Evolutionary conservation across 2,888 invertebrate genomes (phyloP).

Genomic region (Lasioglossum vierecki): DNA sequence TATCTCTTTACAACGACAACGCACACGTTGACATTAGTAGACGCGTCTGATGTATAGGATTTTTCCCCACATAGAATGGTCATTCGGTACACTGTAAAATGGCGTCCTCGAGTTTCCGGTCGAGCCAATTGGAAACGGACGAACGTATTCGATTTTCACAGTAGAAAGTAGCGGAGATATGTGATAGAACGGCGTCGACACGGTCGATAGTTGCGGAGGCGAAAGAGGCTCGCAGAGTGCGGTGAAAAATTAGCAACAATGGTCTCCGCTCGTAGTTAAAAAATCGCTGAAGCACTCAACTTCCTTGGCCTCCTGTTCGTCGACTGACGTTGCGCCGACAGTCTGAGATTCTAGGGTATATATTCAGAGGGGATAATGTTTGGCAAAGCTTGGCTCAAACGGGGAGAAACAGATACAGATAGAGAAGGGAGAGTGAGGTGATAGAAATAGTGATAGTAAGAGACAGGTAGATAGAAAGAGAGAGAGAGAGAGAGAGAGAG

Average conservation of each 20-base stretch:
- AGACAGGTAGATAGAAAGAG: neutral
- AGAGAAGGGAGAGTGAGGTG: neutral
- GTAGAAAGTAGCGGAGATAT: neutral
- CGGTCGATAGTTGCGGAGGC: neutral
- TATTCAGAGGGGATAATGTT: conserved; percentile 30
- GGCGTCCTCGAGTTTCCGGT: neutral
- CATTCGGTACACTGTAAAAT: neutral
- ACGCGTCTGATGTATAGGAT: too few species aligned
- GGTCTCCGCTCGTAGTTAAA: neutral
- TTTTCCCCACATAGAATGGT: too few species aligned
- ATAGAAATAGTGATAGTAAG: neutral
- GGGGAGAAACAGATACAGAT: neutral
- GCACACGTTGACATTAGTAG: too few species aligned
- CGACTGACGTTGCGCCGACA: conserved; percentile 7
- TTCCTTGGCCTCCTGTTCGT: neutral
- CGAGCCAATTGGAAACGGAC: neutral
- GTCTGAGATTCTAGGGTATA: conserved; percentile 19
- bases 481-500: conserved; percentile 41
- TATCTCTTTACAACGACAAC: too few species aligned
- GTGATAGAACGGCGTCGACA: neutral
- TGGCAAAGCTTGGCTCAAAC: neutral
- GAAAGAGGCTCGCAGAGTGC: neutral
- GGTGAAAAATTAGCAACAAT: neutral
- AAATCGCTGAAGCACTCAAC: neutral
- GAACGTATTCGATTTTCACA: neutral